Base-by-base conservation (phyloP, 2,888 invertebrate genomes). In the Shargacucullia verbasci region DNA sequence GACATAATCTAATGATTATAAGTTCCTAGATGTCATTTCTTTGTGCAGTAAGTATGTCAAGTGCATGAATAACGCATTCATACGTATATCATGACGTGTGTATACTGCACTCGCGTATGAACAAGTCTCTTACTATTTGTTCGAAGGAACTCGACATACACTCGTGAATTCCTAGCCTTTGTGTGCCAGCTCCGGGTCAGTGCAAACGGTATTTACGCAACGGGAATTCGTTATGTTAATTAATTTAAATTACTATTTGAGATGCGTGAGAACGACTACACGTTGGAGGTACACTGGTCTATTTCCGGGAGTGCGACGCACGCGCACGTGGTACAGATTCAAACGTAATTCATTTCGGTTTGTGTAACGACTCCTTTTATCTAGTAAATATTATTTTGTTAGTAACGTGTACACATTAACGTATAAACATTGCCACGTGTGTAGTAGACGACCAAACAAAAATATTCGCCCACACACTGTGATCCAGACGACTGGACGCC, bases 221-320 rank as follows among this genome's bases (percentile, higher is more conserved):
- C 67, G 61, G 67, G 74, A 77, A 73, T 77, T 79, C 77, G 79
- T 78, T 77, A 83, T 82, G 82, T 70, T 79, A 83, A 83, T 83
- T 78, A 79, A 82, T 82, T 82, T 80, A 81, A 83, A 83, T 83
- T 53, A 66, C 58, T 59, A 75, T 80, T 76, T 74, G 66, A 79
- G 80, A 76, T 73, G 70, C 81, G 80, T 83, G 83, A 76, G 83
- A 82, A 80, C 63, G 59, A 13, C 54, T 63, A 53, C 43, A 46
- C 43, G 40, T 31, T 56, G 49, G 41, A 64, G 43, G 52, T 47
- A 55, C 52, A 54, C 44, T 56, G 55, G 56, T 60, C 59, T 68
- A 62, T 77, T 81, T 72, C 76, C 64, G 78, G 73, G 64, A 67
- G 63, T 64, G 56, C 49, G 52, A 58, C 67, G 66, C 76, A 71